phyloP scores from a whole-genome alignment of 1,140 invertebrate species.

The Polyergus mexicanus region DNA sequence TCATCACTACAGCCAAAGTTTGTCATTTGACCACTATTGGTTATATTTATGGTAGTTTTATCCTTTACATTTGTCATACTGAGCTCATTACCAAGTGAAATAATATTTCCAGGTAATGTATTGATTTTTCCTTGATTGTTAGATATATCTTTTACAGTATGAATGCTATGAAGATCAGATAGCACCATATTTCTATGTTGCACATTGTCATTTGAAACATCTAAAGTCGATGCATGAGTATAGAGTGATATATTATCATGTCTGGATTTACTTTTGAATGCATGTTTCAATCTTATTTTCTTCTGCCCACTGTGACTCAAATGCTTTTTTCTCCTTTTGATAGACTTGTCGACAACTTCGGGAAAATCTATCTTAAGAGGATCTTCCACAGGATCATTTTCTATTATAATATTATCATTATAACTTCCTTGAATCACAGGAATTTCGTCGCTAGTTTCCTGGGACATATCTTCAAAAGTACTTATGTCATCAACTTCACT shows the following conservation, averaged over 20 bases:
- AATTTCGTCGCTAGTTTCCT: conserved; percentile 37
- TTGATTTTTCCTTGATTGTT: conserved; percentile 41
- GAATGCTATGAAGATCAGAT: conserved; percentile 72
- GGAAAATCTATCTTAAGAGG: conserved; percentile 56
- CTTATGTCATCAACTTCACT: conserved; percentile 33
- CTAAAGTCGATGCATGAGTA: conserved; percentile 71
- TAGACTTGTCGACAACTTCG: conserved; percentile 54
- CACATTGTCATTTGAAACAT: conserved; percentile 81
- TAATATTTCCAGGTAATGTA: conserved; percentile 51
- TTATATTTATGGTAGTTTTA: conserved; percentile 46
- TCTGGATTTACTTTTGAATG: conserved; percentile 74
- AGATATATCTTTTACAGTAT: conserved; percentile 53
- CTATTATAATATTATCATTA: conserved; percentile 15
- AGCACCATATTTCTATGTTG: conserved; percentile 81
- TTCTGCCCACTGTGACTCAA: conserved; percentile 73
- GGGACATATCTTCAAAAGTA: background rate
- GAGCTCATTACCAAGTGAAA: conserved; percentile 56
- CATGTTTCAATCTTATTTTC: conserved; percentile 69
- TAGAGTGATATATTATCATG: conserved; percentile 70
- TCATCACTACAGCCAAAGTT: background rate
- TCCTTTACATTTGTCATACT: conserved; percentile 42
- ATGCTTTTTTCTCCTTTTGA: conserved; percentile 75
- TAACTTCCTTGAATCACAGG: conserved; percentile 24
- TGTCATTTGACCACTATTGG: conserved; percentile 18
- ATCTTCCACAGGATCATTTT: background rate